Conservation (phyloP, 53 echinoderm and acorn worm species). For the Hippasteria phrygiana region DNA sequence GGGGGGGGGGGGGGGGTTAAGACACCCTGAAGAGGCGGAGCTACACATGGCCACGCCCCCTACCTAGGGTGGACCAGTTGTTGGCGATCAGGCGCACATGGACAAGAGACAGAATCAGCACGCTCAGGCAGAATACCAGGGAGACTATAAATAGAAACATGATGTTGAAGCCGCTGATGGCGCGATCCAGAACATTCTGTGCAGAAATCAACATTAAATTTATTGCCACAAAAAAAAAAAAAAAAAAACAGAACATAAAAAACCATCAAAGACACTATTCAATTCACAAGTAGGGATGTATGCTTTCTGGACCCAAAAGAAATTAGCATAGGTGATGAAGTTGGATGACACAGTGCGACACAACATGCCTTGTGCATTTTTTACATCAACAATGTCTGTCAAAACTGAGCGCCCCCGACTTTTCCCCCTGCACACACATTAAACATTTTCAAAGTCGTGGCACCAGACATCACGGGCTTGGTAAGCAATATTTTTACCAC, state of each 20-base stretch:
- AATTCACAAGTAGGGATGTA: no score
- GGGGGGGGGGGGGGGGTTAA: neutral
- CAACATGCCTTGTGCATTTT: no score
- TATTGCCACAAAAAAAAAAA: neutral
- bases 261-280: neutral
- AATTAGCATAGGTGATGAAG: no score
- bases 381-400: no score
- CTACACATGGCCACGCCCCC: conserved; percentile 25
- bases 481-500: no score
- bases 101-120: conserved; percentile 77
- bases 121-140: conserved; percentile 88
- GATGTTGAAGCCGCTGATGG: conserved; percentile 79
- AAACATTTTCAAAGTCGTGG: no score
- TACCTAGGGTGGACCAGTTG: conserved; percentile 98
- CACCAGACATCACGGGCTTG: no score
- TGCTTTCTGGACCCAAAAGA: no score
- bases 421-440: no score
- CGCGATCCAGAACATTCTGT: conserved; percentile 69
- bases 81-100: conserved; percentile 75
- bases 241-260: neutral
- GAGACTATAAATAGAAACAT: conserved; percentile 92
- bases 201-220: conserved; percentile 10
- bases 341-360: no score
- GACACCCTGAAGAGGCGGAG: conserved; percentile 67
- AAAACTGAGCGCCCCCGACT: no score